phyloP scores from a whole-genome alignment of 2,888 invertebrate genomes.

The Elysia crispata region DNA sequence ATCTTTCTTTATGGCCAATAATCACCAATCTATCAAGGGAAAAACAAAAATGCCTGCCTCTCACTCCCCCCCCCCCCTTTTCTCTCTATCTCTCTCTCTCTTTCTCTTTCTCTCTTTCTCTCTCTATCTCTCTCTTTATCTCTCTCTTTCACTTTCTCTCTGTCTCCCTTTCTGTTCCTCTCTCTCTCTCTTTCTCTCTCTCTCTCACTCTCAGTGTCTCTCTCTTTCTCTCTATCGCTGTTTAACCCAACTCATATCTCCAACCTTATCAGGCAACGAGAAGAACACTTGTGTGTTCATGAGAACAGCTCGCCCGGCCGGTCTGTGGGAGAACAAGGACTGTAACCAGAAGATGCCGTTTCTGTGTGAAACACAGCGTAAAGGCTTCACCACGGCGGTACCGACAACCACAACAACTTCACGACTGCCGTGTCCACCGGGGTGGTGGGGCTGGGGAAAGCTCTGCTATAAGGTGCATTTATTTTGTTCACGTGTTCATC shows the following conservation, averaged over 20 bases:
- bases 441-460: constrained; percentile 55
- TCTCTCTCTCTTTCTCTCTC: too few relatives aligned
- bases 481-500: too few relatives aligned
- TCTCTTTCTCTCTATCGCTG: not conserved
- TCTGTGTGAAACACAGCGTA: constrained; percentile 61
- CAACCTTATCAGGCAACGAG: constrained; percentile 65
- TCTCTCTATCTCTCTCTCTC: too few relatives aligned
- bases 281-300: constrained; percentile 60
- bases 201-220: too few relatives aligned
- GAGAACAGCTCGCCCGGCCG: constrained; percentile 55
- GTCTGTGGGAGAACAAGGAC: constrained; percentile 60
- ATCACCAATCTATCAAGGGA: too few relatives aligned
- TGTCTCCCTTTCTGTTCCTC: too few relatives aligned
- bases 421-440: constrained; percentile 56
- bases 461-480: constrained; percentile 65
- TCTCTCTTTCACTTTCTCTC: too few relatives aligned
- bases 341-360: constrained; percentile 55
- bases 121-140: too few relatives aligned
- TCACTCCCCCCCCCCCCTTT: too few relatives aligned
- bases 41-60: too few relatives aligned
- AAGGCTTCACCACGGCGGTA: constrained; percentile 55
- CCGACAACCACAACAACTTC: constrained; percentile 53
- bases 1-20: too few relatives aligned
- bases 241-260: not conserved
- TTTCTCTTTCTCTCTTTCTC: too few relatives aligned